Conservation (phyloP, 1,140 invertebrate genomes). For the Brachionus rubens region DNA sequence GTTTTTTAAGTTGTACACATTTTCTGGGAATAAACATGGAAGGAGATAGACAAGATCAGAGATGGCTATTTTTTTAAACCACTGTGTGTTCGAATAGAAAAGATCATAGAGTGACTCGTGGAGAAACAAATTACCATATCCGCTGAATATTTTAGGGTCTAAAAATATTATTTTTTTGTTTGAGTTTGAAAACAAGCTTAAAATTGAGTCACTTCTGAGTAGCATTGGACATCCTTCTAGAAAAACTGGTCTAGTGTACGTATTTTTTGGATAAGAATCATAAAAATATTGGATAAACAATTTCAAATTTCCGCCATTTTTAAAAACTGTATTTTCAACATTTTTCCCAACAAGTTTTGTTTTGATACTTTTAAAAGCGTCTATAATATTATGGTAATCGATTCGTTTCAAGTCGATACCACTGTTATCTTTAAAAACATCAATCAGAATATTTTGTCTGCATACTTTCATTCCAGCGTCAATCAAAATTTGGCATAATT, state of each 20-base stretch:
- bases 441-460: neutral
- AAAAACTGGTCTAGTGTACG: neutral
- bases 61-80: neutral
- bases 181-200: neutral
- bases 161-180: neutral
- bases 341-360: neutral
- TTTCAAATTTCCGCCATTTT: neutral
- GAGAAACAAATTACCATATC: neutral
- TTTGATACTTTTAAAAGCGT: neutral
- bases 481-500: neutral
- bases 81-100: neutral
- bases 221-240: neutral
- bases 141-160: neutral
- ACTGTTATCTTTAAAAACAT: neutral
- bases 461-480: slow-evolving; percentile 3
- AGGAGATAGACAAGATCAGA: neutral
- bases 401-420: neutral
- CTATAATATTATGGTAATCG: neutral
- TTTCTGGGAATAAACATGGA: neutral
- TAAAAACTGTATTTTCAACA: neutral
- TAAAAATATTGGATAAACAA: neutral
- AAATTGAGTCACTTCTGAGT: neutral
- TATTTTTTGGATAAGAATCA: too few relatives aligned
- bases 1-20: neutral
- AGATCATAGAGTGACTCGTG: neutral